Base-by-base conservation (phyloP, 1,140 invertebrate genomes). In the Euura lappo region DNA sequence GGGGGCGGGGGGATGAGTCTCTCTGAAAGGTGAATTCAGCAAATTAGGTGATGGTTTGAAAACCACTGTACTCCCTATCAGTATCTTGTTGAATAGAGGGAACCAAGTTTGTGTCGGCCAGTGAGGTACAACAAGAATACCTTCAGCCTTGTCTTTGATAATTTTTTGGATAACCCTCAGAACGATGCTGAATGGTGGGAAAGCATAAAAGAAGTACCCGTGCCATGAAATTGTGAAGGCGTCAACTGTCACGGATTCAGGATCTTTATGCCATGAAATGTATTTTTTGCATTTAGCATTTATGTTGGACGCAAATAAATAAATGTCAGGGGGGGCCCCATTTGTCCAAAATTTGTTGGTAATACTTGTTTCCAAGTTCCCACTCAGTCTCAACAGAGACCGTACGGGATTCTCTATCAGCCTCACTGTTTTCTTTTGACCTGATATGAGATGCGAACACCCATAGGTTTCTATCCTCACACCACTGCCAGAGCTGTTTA, bases 401-500 rank as follows among this genome's bases (percentile, higher is more conserved):
- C 8, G 13, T n/a, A 7, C 68, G 10, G n/a, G 68, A 70, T 6
- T 44, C 6, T n/a, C 3, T 44, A 70, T 70, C 68, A n/a, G 68
- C 68, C n/a, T 44, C 68, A 7, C 13, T 44, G 66, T 79, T 80
- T 2, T 78, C 74, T 42, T 44, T 45, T 60, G 77, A 76, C 11
- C 44, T 68, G 5, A 80, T 75, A 45, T 72, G 72, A 5, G 74
- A 72, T 2, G 74, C 71, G 13, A 45, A 68, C 4, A 75, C n/a
- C 74, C 74, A 75, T 8, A 75, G 28, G 8, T 76, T 72, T 10
- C 60, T 13, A 2, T 13, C 42, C 71, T 80, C 78, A 69, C 78
- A 81, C 66, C 74, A 80, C 10, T 79, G 69, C 77, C 75, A 81
- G 28, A 82, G 71, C 11, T 73, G 1, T 68, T 65, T 71, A 51